Evolutionary conservation across 2,888 invertebrate species (phyloP).

Genomic region (Itoplectis maculator): DNA sequence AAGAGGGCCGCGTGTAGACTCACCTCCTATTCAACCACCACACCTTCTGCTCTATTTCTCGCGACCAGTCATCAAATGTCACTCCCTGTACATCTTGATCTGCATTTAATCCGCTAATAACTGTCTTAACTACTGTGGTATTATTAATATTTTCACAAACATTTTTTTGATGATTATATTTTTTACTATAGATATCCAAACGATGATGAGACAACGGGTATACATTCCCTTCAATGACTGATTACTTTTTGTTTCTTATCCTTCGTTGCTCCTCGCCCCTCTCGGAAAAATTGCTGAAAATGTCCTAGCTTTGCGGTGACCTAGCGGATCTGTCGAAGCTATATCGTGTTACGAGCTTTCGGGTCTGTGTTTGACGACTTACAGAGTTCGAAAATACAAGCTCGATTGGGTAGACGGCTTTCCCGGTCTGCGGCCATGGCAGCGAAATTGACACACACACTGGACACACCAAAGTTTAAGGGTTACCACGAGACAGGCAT

Average conservation of each 20-base stretch:
- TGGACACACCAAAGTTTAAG: not conserved
- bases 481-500: not conserved
- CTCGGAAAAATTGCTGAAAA: not conserved
- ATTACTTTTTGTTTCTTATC: not conserved
- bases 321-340: not conserved
- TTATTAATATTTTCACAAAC: not conserved
- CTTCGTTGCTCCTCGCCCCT: not conserved
- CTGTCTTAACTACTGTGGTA: no score
- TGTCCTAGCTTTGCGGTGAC: not conserved
- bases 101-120: not conserved
- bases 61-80: not conserved
- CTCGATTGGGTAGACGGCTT: not conserved
- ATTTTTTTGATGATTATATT: not conserved
- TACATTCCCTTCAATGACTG: not conserved
- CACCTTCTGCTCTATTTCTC: not conserved
- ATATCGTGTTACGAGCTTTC: conserved; percentile 4
- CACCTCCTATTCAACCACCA: not conserved
- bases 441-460: not conserved
- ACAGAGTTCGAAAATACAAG: not conserved
- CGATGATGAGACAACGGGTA: no score
- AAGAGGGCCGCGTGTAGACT: not conserved
- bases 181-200: not conserved
- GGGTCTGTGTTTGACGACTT: conserved; percentile 16
- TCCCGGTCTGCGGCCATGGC: not conserved
- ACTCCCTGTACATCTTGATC: not conserved